These are phyloP conservation scores for Aurelia aurita DNA, from an alignment of 30 jellyfish, hydroid and myxozoan genomes.

Conservation along the genomic window DNA sequence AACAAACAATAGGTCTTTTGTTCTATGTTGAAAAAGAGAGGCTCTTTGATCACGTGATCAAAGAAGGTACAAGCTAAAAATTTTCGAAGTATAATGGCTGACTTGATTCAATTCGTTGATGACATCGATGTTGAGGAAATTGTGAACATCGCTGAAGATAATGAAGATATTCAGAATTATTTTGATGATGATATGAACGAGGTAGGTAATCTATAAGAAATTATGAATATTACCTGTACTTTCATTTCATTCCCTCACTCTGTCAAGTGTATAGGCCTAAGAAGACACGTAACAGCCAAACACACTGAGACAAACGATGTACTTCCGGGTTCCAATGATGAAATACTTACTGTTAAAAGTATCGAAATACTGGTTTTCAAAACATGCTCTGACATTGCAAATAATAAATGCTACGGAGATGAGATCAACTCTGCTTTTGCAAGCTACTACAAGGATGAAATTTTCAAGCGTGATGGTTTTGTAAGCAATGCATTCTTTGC, in stretches of 20 bases:
- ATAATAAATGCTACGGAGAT: constrained; percentile 35
- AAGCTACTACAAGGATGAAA: constrained; percentile 24
- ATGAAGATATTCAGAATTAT: constrained; percentile 29
- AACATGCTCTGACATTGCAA: not conserved
- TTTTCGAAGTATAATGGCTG: not conserved
- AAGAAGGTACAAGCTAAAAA: no score
- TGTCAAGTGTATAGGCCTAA: no score
- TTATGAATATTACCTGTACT: no score
- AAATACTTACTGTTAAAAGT: not conserved
- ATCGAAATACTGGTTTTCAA: not conserved
- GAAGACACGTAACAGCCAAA: constrained; percentile 26
- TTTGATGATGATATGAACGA: constrained; percentile 9
- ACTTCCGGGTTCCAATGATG: not conserved
- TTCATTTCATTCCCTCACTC: no score
- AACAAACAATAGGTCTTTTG: no score
- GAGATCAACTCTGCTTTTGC: constrained; percentile 44
- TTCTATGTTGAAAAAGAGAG: no score
- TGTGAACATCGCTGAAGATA: constrained; percentile 25
- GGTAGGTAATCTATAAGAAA: constrained; percentile 7
- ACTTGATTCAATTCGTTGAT: constrained; percentile 19
- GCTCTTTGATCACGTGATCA: no score
- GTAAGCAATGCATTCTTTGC: constrained; percentile 37
- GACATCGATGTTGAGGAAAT: constrained; percentile 29
- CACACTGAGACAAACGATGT: constrained; percentile 18
- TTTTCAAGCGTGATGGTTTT: constrained; percentile 38